These are phyloP conservation scores for Minunthozetes semirufus DNA, from an alignment of 2,888 invertebrate species.

Conservation along the genomic window DNA sequence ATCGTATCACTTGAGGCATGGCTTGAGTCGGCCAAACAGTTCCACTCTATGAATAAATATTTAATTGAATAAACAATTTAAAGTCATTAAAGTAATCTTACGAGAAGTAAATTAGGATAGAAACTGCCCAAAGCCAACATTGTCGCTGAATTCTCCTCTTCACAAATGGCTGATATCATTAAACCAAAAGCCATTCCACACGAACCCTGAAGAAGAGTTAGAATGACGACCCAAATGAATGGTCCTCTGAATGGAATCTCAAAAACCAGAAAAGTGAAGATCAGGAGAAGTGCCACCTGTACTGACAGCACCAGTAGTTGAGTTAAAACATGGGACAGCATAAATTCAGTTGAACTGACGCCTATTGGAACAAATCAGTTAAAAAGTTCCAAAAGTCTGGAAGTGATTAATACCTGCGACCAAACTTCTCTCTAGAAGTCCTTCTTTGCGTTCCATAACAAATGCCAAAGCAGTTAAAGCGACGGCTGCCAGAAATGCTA, in stretches of 20 bases:
- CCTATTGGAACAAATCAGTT: background rate
- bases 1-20: slow-evolving; percentile 74
- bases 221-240: slow-evolving; percentile 69
- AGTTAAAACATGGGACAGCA: slow-evolving; percentile 85
- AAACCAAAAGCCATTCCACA: slow-evolving; percentile 92
- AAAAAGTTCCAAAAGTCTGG: background rate
- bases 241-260: slow-evolving; percentile 84
- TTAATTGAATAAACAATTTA: background rate
- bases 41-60: slow-evolving; percentile 51
- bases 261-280: slow-evolving; percentile 85
- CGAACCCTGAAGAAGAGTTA: slow-evolving; percentile 80
- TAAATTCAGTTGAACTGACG: slow-evolving; percentile 68
- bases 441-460: slow-evolving; percentile 83
- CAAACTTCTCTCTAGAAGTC: slow-evolving; percentile 83
- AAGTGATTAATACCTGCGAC: slow-evolving; percentile 57
- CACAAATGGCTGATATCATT: slow-evolving; percentile 41
- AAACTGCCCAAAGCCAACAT: slow-evolving; percentile 73
- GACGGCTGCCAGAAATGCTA: slow-evolving; percentile 92
- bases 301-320: slow-evolving; percentile 93
- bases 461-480: slow-evolving; percentile 85
- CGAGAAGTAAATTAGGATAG: slow-evolving; percentile 73
- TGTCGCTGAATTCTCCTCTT: slow-evolving; percentile 43
- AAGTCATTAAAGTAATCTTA: background rate
- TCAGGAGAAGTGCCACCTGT: slow-evolving; percentile 71
- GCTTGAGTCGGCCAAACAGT: slow-evolving; percentile 96